Evolutionary conservation across 2,113 vertebrate species (phyloP).

Genomic region (Ornithorhynchus anatinus): DNA sequence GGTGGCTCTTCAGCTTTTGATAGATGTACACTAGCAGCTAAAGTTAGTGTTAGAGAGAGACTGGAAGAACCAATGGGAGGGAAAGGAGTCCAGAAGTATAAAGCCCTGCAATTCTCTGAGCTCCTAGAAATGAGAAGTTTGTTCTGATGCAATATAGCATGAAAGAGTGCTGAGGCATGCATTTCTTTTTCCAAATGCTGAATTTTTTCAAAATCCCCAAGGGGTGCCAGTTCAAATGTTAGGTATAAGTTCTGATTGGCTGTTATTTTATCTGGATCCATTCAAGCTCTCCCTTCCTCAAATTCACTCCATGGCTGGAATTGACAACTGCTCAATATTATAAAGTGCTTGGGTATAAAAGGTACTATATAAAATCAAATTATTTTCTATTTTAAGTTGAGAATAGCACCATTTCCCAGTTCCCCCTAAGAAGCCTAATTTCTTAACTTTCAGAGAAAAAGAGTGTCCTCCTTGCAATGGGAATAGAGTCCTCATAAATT

Average conservation of each 20-base stretch:
- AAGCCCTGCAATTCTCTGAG: no score
- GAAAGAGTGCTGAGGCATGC: not conserved
- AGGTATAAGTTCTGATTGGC: not conserved
- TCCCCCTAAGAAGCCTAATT: conserved; percentile 62
- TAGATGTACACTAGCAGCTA: no score
- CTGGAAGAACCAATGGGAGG: no score
- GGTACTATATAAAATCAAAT: conserved; percentile 36
- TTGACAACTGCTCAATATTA: conserved; percentile 13
- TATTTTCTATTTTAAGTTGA: conserved; percentile 53
- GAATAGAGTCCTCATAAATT: conserved; percentile 72
- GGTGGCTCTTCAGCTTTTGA: no score
- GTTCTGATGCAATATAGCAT: no score
- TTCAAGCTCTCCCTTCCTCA: not conserved
- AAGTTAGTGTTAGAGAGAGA: no score
- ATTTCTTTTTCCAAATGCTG: no score
- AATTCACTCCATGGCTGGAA: not conserved
- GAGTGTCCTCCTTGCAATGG: conserved; percentile 61
- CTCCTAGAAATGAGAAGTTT: no score
- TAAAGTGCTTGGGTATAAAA: conserved; percentile 19
- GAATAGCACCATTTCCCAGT: conserved; percentile 26
- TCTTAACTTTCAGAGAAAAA: conserved; percentile 56
- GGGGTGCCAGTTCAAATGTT: not conserved
- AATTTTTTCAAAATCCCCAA: not conserved
- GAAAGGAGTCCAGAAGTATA: no score
- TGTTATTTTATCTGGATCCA: not conserved